Conservation (phyloP, 2,113 vertebrate genomes). For the Centrocercus urophasianus region DNA sequence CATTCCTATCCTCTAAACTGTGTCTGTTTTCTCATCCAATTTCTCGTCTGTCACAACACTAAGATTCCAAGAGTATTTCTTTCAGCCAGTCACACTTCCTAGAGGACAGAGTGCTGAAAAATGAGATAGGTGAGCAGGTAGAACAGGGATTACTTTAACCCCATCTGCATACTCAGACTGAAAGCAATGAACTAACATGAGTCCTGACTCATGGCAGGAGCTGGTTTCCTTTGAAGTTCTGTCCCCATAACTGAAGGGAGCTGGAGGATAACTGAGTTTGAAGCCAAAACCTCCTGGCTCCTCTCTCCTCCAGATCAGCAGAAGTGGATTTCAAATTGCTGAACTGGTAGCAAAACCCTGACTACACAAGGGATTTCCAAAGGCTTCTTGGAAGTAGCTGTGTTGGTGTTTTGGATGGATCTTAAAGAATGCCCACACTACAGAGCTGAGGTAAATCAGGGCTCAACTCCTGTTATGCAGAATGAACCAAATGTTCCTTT, state of each 20-base stretch:
- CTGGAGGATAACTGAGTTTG: background rate
- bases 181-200: background rate
- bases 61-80: background rate
- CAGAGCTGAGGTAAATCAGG: background rate
- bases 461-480: background rate
- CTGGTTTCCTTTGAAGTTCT: background rate
- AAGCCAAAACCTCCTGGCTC: background rate
- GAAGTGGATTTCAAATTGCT: background rate
- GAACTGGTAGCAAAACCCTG: background rate
- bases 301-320: background rate
- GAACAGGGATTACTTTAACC: background rate
- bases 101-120: background rate
- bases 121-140: background rate
- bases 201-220: accelerated
- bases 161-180: background rate
- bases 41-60: constrained; percentile 15
- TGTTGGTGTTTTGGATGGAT: background rate
- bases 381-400: background rate
- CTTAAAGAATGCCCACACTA: background rate
- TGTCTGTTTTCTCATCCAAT: background rate
- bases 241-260: background rate
- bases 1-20: background rate
- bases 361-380: background rate
- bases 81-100: background rate
- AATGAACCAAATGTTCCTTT: background rate